Percentiles rank a stretch among this genome's conserved stretches.
phyloP scores from a whole-genome alignment of 2,113 vertebrate genomes.

The Hyla sarda region DNA sequence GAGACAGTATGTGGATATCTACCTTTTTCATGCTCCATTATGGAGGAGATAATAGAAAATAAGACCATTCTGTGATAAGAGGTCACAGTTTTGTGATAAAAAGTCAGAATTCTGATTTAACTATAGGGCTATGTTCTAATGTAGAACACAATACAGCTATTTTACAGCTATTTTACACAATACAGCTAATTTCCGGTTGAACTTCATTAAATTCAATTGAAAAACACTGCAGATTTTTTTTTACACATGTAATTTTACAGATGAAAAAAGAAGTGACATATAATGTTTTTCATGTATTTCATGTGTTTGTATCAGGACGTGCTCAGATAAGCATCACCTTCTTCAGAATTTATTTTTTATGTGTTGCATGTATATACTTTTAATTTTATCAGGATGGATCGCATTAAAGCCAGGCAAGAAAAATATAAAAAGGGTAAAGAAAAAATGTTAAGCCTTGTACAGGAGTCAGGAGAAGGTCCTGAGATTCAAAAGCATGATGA shows the following conservation, averaged over 20 bases:
- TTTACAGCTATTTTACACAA: too few relatives aligned
- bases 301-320: too few relatives aligned
- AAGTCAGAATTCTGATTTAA: not conserved
- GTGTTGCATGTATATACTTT: not conserved
- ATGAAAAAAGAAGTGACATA: too few relatives aligned
- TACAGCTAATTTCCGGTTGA: too few relatives aligned
- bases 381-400: conserved; percentile 88
- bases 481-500: conserved; percentile 80
- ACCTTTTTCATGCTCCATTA: not conserved
- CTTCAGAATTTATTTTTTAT: too few relatives aligned
- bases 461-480: conserved; percentile 87
- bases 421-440: conserved; percentile 98
- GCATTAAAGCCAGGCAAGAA: conserved; percentile 95
- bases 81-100: not conserved
- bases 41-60: not conserved
- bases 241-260: too few relatives aligned
- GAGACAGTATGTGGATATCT: conserved; percentile 86
- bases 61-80: not conserved
- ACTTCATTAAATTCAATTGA: too few relatives aligned
- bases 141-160: not conserved
- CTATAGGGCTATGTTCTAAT: too few relatives aligned
- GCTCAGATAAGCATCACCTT: too few relatives aligned
- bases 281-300: too few relatives aligned
- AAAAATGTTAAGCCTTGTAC: conserved; percentile 89
- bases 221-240: too few relatives aligned